Conservation (phyloP, 37 sponge, comb jelly and placozoan genomes). For the Halisarca cf. caerulea region DNA sequence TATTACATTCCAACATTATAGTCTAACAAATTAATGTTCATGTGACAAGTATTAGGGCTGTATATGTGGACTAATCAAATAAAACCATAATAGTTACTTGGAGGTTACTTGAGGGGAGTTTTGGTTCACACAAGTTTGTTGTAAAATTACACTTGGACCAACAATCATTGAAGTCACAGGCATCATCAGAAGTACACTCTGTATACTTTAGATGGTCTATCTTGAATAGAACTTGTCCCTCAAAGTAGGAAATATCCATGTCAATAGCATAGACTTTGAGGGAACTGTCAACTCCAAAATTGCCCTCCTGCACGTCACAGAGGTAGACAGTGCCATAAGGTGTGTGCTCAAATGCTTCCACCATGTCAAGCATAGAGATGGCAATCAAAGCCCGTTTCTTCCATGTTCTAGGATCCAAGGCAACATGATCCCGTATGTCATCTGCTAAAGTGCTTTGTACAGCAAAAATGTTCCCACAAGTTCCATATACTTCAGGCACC, state of each 20-base stretch:
- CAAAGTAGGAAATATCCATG: slow-evolving; percentile 58
- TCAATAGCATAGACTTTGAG: slow-evolving; percentile 49
- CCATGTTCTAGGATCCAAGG: slow-evolving; percentile 38
- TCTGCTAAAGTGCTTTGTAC: slow-evolving; percentile 17
- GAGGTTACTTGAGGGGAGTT: slow-evolving; percentile 23
- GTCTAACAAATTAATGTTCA: no score
- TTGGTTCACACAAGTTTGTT: slow-evolving; percentile 28
- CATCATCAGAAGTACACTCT: slow-evolving; percentile 18
- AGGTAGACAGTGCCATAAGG: slow-evolving; percentile 56
- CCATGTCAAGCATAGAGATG: slow-evolving; percentile 57
- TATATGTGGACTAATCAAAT: no score
- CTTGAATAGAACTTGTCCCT: not conserved
- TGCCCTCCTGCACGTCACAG: slow-evolving; percentile 63
- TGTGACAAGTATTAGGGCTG: no score
- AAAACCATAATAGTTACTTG: not conserved
- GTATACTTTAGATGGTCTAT: slow-evolving; percentile 19
- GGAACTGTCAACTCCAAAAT: slow-evolving; percentile 56
- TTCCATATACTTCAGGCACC: slow-evolving; percentile 44
- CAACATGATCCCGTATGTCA: not conserved
- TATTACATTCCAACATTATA: no score
- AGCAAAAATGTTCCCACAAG: slow-evolving; percentile 64
- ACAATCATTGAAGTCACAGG: slow-evolving; percentile 40
- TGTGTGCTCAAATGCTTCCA: slow-evolving; percentile 42
- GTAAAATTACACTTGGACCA: slow-evolving; percentile 9
- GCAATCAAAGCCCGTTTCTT: slow-evolving; percentile 32